Evolutionary conservation across 2,888 invertebrate species (phyloP).

Genomic region (Scaptomyza polygonia): DNA sequence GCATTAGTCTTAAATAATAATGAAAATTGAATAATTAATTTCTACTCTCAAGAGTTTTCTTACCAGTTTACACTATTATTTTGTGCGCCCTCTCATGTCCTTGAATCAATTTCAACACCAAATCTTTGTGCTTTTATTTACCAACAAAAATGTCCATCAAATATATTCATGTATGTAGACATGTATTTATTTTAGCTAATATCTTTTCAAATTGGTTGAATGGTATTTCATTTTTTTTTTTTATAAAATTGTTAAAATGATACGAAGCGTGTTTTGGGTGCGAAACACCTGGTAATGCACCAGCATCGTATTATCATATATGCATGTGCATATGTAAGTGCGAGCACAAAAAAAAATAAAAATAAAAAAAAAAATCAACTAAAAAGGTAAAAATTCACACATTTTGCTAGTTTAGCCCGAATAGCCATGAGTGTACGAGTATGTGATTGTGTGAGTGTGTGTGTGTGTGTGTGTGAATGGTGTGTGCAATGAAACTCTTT

Average conservation of each 20-base stretch:
- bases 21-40: too few species aligned
- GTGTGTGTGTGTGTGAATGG: slow-evolving; percentile 4
- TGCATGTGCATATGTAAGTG: slow-evolving; percentile 1
- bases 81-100: too few species aligned
- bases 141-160: neutral
- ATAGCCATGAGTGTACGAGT: slow-evolving; percentile 1
- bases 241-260: too few species aligned
- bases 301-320: neutral
- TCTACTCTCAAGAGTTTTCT: too few species aligned
- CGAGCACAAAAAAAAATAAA: neutral
- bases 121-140: neutral
- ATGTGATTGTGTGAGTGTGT: too few species aligned
- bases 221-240: too few species aligned
- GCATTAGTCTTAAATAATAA: too few species aligned
- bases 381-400: slow-evolving; percentile 18
- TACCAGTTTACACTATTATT: too few species aligned
- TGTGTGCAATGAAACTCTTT: slow-evolving; percentile 39
- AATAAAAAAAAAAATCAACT: neutral
- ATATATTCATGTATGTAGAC: neutral
- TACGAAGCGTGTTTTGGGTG: too few species aligned
- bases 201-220: neutral
- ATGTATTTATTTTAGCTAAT: neutral
- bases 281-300: too few species aligned
- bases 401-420: slow-evolving; percentile 34
- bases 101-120: too few species aligned